phyloP scores from a whole-genome alignment of 2,113 vertebrate species.

The Hippolais icterina region DNA sequence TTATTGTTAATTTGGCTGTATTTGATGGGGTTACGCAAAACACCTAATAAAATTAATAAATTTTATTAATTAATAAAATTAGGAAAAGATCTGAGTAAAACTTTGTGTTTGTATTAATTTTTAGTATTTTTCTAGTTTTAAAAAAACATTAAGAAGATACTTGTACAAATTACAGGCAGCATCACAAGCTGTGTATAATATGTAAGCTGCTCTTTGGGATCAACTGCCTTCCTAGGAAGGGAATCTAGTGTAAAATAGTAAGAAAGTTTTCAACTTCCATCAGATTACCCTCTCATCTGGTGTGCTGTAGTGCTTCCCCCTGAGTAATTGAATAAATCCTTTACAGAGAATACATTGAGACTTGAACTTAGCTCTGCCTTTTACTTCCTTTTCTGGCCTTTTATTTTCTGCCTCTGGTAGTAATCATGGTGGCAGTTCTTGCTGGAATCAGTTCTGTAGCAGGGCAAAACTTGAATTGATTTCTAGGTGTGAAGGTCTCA shows the following conservation, averaged over 20 bases:
- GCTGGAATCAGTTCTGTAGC: not conserved
- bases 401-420: not conserved
- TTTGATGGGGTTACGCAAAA: not conserved
- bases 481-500: not conserved
- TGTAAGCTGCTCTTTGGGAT: not conserved
- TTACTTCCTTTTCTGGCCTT: not conserved
- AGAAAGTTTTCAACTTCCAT: not conserved
- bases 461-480: not conserved
- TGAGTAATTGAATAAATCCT: not conserved
- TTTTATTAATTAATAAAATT: not conserved
- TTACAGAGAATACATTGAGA: not conserved
- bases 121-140: not conserved
- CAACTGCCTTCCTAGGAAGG: not conserved
- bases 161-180: not conserved
- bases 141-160: not conserved
- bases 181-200: not conserved
- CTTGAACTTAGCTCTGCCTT: not conserved
- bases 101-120: not conserved
- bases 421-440: not conserved
- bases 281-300: not conserved
- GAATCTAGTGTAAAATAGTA: not conserved
- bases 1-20: not conserved
- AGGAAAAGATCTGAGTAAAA: not conserved
- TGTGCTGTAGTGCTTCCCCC: not conserved
- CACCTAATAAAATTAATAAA: not conserved